Evolutionary conservation across 2,797 vertebrate genomes (phyloP), one percentile per base, ranked within the genome.

Genomic region (Novumbra hubbsi): DNA sequence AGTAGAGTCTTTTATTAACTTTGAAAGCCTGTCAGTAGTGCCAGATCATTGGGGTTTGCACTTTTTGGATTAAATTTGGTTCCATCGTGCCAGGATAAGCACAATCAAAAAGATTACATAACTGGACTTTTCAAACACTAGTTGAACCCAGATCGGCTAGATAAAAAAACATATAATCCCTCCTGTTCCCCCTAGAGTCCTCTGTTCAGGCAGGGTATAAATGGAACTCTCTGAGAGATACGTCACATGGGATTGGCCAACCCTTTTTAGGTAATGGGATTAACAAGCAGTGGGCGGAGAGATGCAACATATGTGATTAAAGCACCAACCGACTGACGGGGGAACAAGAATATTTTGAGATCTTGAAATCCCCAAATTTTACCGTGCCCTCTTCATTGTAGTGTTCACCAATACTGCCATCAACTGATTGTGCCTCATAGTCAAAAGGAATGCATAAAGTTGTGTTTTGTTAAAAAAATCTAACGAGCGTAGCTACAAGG

Each of bases 191-290:
- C 50, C 82, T 38, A 0, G 5, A 80, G 64, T 71, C 70, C 74
- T 38, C 72, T 50, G 57, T 30, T 30, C 30, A 28, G 28, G 78
- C 82, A 77, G 69, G 24, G 76, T 82, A 71, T 90, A 77, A 70
- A 84, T 82, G 74, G 74, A 82, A 81, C 78, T 81, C 77, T 74
- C 77, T 79, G 48, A 15, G 63, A 63, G 74, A 81, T 86, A 66
- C 85, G 79, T 85, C 85, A 80, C 70, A 69, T 72, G 73, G 86
- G 82, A 68, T 70, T 79, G 80, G 84, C 74, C 28, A 68, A 75
- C 84, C 71, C 75, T 80, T 76, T 88, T 86, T 82, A 72, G 83
- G 86, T 93, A 91, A 93, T 89, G 88, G 89, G 90, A 92, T 91
- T 91, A 93, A 82, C 84, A 80, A 65, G 76, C 65, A 76, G 79